These are phyloP conservation scores for Melanotaenia trifasciata DNA, from an alignment of 2,797 vertebrate genomes.

Conservation along the genomic window DNA sequence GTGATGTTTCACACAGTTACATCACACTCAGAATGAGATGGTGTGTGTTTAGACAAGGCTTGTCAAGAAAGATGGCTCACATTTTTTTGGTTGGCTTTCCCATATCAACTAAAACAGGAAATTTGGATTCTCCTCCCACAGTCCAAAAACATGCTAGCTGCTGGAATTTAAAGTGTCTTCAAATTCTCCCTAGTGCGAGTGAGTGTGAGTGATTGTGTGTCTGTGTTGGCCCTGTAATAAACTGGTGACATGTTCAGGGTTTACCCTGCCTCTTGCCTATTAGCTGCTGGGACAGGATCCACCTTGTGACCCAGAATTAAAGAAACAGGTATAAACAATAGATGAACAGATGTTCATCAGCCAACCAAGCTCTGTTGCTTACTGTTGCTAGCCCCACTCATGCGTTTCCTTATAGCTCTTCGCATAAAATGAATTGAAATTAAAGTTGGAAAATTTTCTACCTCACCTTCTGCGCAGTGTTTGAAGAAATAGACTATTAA, in stretches of 20 bases:
- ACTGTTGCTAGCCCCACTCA: neutral
- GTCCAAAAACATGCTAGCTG: too few relatives aligned
- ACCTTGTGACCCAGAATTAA: too few relatives aligned
- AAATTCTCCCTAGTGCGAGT: too few relatives aligned
- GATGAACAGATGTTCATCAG: too few relatives aligned
- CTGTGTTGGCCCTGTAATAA: too few relatives aligned
- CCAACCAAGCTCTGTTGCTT: neutral
- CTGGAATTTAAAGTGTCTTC: too few relatives aligned
- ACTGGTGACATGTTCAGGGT: too few relatives aligned
- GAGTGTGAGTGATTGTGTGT: too few relatives aligned
- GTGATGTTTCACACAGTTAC: constrained; percentile 49
- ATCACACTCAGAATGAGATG: constrained; percentile 28
- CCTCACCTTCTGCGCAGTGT: neutral
- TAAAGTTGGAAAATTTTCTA: neutral
- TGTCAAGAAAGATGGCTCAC: constrained; percentile 17
- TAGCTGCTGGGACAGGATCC: too few relatives aligned
- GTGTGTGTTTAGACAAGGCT: constrained; percentile 10
- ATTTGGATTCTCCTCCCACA: neutral
- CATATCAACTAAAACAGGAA: constrained; percentile 7
- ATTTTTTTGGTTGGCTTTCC: constrained; percentile 5
- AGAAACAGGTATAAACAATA: too few relatives aligned
- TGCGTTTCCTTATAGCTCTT: neutral
- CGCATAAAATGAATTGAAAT: neutral
- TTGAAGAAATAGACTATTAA: neutral
- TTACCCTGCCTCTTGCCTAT: too few relatives aligned